Evolutionary conservation across 1,140 invertebrate genomes (phyloP).

Genomic region (Trichogramma pretiosum): DNA sequence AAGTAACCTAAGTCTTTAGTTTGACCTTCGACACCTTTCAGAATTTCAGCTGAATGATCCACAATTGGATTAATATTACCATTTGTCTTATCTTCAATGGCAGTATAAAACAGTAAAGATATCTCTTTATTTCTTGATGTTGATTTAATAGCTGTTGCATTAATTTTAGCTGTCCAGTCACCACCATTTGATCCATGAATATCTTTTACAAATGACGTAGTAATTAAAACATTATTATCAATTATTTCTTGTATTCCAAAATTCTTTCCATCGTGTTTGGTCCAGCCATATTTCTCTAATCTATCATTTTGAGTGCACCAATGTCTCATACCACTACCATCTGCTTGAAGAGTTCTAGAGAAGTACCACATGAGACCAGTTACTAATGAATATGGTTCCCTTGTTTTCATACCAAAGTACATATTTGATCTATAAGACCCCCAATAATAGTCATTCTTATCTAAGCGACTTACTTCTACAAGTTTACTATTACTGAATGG

Average conservation of each 20-base stretch:
- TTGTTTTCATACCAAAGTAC: slow-evolving; percentile 84
- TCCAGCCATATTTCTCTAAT: slow-evolving; percentile 75
- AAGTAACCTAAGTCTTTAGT: slow-evolving; percentile 75
- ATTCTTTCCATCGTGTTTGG: slow-evolving; percentile 80
- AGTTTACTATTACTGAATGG: slow-evolving; percentile 70
- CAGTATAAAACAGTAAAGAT: slow-evolving; percentile 68
- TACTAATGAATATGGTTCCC: slow-evolving; percentile 77
- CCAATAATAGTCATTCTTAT: slow-evolving; percentile 80
- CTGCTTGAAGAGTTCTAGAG: slow-evolving; percentile 55
- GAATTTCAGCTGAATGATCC: slow-evolving; percentile 41
- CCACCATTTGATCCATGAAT: slow-evolving; percentile 71
- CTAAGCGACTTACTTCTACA: slow-evolving; percentile 57
- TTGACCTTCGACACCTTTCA: slow-evolving; percentile 66
- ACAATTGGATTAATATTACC: slow-evolving; percentile 50
- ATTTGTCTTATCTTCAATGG: slow-evolving; percentile 61
- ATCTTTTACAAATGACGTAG: slow-evolving; percentile 84
- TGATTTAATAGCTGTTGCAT: slow-evolving; percentile 48
- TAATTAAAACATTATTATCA: slow-evolving; percentile 68
- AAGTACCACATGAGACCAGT: slow-evolving; percentile 97
- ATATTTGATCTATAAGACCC: slow-evolving; percentile 81
- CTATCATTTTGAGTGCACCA: slow-evolving; percentile 89
- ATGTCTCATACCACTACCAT: slow-evolving; percentile 68
- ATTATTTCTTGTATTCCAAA: slow-evolving; percentile 89
- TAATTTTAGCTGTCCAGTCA: slow-evolving; percentile 85
- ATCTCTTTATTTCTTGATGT: slow-evolving; percentile 45